Evolutionary conservation across 1,140 invertebrate genomes (phyloP).

Genomic region (Thereuonema tuberculata): DNA sequence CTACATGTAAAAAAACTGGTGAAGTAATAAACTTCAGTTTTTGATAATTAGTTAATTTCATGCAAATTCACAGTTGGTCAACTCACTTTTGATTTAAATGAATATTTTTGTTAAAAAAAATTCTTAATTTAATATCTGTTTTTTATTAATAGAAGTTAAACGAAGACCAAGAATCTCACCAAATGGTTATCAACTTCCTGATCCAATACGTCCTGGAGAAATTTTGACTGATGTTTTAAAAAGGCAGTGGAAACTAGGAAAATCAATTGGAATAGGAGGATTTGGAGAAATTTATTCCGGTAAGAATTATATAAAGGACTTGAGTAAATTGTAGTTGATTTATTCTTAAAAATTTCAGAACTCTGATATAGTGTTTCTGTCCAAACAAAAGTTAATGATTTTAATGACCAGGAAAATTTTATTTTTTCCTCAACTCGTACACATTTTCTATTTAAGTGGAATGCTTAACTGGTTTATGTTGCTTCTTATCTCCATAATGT

Average conservation of each 20-base stretch:
- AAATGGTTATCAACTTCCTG: conserved; percentile 31
- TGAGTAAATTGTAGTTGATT: neutral
- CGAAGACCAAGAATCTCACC: conserved; percentile 6
- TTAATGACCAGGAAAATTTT: too few relatives aligned
- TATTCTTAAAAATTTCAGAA: neutral
- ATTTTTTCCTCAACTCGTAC: too few relatives aligned
- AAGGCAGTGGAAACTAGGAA: conserved; percentile 74
- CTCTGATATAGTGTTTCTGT: neutral
- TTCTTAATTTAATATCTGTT: too few relatives aligned
- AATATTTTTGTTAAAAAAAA: too few relatives aligned
- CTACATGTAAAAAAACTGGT: too few relatives aligned
- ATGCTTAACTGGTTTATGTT: too few relatives aligned
- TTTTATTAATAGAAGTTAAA: neutral
- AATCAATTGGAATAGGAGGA: conserved; percentile 73
- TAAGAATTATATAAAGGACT: conserved; percentile 13
- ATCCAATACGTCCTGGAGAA: conserved; percentile 58
- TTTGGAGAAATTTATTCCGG: conserved; percentile 87
- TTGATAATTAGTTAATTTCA: too few relatives aligned
- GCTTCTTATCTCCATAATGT: too few relatives aligned
- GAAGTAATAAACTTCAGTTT: too few relatives aligned
- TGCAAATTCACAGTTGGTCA: too few relatives aligned
- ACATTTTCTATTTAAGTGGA: too few relatives aligned
- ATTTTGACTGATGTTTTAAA: conserved; percentile 62
- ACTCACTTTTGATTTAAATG: too few relatives aligned
- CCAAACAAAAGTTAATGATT: neutral